Evolutionary conservation across 1,140 invertebrate genomes (phyloP), one percentile per base, ranked within the genome.

Genomic region (Drosophila rufa): DNA sequence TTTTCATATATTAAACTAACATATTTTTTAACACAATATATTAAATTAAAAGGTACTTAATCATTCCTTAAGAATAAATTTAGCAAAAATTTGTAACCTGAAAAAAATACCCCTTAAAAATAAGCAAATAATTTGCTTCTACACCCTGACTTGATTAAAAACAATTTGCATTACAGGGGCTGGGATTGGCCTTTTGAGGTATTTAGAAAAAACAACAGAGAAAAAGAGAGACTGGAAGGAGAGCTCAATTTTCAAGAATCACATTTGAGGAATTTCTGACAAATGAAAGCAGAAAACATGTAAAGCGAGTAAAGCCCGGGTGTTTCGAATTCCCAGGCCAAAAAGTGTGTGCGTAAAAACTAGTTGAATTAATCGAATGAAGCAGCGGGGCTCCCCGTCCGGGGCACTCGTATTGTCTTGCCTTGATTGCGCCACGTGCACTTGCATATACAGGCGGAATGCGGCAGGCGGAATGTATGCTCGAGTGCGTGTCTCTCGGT

Each of bases 341-440:
- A 36, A 36, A 36, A 36, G 33, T 33, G 55, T 17, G 45, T 47
- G 59, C 17, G 60, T 40, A 56, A 62, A 15, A 50, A 27, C n/a
- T 62, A 51, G 45, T 27, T 46, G 48, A 70, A 68, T 56, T 68
- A 68, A 70, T 68, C 64, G 67, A 70, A 17, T 46, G 47, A 11
- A 14, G n/a, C 36, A 45, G 17, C 12, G 9, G 11, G 19, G 25
- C 6, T 17, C 3, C 9, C 4, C 30, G 40, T n/a, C 27, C 30
- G 15, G 48, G 25, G 27, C 11, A 4, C n/a, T 64, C 25, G 30
- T 27, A 67, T 53, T 70, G 48, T 70, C 67, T 56, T 46, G 64
- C 36, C 67, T 70, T 70, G 67, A 70, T 70, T 70, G 67, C 64
- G 14, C 48, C 67, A 68, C 64, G 67, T 70, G 64, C 67, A 40